phyloP scores from a whole-genome alignment of 1,140 invertebrate genomes.

The Drosophila parvula region DNA sequence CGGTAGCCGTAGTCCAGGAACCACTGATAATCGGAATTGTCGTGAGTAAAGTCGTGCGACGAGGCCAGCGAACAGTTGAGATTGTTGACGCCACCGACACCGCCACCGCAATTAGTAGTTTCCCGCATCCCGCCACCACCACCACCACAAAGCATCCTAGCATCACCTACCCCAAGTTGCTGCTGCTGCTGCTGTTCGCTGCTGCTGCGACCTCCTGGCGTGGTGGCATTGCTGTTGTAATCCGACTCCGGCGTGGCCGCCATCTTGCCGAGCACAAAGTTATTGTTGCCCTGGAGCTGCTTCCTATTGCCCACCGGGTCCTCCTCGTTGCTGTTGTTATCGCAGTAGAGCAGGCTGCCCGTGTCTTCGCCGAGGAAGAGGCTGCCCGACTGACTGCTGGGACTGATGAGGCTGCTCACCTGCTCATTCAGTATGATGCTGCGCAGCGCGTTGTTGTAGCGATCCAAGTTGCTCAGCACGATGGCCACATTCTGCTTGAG shows the following conservation, averaged over 20 bases:
- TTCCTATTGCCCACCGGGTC: constrained; percentile 11
- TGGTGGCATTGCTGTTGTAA: constrained; percentile 86
- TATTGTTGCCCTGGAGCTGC: constrained; percentile 39
- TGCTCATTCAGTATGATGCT: constrained; percentile 83
- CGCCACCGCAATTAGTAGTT: constrained; percentile 54
- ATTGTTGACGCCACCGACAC: constrained; percentile 56
- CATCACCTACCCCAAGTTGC: constrained; percentile 78
- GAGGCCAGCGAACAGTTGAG: constrained; percentile 83
- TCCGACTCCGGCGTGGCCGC: constrained; percentile 86
- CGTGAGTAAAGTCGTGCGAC: constrained; percentile 90
- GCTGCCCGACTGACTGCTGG: constrained; percentile 42
- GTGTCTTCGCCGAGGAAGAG: constrained; percentile 52
- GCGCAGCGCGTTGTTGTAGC: constrained; percentile 79
- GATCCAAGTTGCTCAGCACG: constrained; percentile 82
- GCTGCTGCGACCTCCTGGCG: constrained; percentile 65
- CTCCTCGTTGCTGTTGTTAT: constrained; percentile 38
- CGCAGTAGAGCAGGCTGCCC: constrained; percentile 33
- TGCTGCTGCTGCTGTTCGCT: constrained; percentile 59
- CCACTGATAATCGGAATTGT: constrained; percentile 95
- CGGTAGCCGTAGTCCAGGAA: constrained; percentile 94
- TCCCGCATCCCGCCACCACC: constrained; percentile 58
- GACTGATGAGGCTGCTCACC: constrained; percentile 60
- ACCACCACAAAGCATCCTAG: constrained; percentile 65
- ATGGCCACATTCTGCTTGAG: constrained; percentile 84
- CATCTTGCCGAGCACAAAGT: constrained; percentile 58